Evolutionary conservation across 2,113 vertebrate species (phyloP).

Genomic region (Spermophilus dauricus): DNA sequence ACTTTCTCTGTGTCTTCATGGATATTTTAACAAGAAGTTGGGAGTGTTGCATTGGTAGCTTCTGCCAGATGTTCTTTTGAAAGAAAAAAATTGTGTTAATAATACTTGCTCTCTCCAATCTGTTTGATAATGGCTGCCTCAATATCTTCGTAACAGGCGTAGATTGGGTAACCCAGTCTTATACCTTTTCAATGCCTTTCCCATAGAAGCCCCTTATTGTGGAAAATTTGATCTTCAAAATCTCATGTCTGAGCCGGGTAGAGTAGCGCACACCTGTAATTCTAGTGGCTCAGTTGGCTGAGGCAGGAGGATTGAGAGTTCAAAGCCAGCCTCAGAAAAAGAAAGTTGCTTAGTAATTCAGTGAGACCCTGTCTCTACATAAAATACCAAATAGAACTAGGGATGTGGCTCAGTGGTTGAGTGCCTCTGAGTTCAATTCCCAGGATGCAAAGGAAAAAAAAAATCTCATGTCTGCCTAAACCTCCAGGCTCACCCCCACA

Average conservation of each 20-base stretch:
- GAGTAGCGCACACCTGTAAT: too few species aligned
- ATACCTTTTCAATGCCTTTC: background rate
- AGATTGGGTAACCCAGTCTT: background rate
- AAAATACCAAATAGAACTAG: too few species aligned
- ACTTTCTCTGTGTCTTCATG: background rate
- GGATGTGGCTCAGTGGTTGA: too few species aligned
- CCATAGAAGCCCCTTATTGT: background rate
- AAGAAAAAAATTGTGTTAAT: constrained; percentile 15
- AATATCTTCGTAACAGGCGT: background rate
- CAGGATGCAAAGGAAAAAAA: too few species aligned
- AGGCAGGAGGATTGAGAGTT: too few species aligned
- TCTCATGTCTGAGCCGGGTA: background rate
- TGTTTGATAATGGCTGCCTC: background rate
- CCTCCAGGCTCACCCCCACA: background rate
- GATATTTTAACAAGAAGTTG: constrained; percentile 21
- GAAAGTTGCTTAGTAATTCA: too few species aligned
- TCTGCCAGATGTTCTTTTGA: background rate
- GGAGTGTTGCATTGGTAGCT: background rate
- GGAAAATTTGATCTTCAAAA: constrained; percentile 11
- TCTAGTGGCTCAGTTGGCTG: too few species aligned
- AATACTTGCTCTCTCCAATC: background rate
- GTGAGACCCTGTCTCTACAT: too few species aligned
- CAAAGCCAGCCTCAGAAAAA: too few species aligned
- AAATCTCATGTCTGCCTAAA: background rate
- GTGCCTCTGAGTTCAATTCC: too few species aligned